These are phyloP conservation scores for Mythimna pallens DNA, from an alignment of 2,888 invertebrate genomes.

Conservation along the genomic window DNA sequence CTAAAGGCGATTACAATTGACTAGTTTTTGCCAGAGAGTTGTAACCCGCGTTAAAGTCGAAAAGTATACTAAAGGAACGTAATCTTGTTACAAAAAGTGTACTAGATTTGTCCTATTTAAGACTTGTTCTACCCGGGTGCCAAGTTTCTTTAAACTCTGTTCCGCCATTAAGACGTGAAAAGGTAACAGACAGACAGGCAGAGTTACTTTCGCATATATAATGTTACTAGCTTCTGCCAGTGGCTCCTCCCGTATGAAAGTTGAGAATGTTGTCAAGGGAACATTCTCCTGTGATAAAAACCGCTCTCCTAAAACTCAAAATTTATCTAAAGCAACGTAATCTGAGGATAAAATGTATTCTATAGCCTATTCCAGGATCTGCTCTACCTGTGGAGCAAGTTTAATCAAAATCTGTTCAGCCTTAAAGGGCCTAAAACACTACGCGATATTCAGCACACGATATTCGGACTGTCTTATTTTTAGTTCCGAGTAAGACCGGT, in stretches of 20 bases:
- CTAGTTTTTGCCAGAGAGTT: too few relatives aligned
- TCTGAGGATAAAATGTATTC: background rate
- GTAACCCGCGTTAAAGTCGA: too few relatives aligned
- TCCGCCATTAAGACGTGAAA: background rate
- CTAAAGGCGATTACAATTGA: slow-evolving; percentile 10
- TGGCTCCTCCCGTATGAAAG: too few relatives aligned
- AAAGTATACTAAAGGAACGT: too few relatives aligned
- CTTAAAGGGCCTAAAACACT: too few relatives aligned
- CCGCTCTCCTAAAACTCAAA: background rate
- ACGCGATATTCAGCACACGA: too few relatives aligned
- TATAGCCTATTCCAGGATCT: background rate
- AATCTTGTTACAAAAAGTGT: too few relatives aligned
- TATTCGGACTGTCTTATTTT: too few relatives aligned
- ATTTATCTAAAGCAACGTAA: background rate
- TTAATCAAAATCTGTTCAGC: background rate
- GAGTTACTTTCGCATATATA: background rate
- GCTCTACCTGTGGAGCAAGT: background rate
- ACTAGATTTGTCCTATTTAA: background rate
- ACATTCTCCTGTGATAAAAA: too few relatives aligned
- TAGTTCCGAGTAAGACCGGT: too few relatives aligned
- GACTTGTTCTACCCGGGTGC: background rate
- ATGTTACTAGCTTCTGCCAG: too few relatives aligned
- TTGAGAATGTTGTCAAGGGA: too few relatives aligned
- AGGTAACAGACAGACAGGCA: background rate
- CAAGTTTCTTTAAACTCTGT: background rate